Evolutionary conservation across 1,140 invertebrate genomes (phyloP).

Genomic region (Drosophila aff.): DNA sequence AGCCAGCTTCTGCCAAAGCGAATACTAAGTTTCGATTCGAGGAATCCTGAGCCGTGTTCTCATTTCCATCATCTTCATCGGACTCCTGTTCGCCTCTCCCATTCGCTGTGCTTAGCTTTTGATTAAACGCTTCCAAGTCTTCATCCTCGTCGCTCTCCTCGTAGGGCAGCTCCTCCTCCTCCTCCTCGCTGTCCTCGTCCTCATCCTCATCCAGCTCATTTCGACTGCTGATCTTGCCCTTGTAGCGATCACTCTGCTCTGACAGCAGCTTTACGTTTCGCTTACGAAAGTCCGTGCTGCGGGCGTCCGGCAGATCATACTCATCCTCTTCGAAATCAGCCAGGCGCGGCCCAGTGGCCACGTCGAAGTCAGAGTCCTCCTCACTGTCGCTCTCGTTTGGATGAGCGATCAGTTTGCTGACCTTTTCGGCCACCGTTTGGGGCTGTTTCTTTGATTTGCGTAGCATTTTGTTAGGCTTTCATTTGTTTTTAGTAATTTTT

Average conservation of each 20-base stretch:
- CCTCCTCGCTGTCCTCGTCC: constrained; percentile 21
- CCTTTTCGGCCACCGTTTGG: constrained; percentile 73
- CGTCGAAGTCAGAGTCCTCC: constrained; percentile 63
- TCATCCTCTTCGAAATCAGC: constrained; percentile 86
- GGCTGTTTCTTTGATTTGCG: constrained; percentile 66
- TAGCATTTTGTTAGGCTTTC: constrained; percentile 55
- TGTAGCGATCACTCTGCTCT: constrained; percentile 90
- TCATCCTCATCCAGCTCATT: constrained; percentile 85
- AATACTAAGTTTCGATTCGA: not conserved
- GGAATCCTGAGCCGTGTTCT: constrained; percentile 3
- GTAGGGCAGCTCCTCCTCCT: constrained; percentile 64
- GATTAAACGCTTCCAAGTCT: constrained; percentile 41
- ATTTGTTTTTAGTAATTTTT: constrained; percentile 10
- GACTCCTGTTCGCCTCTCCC: not conserved
- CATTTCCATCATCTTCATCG: constrained; percentile 50
- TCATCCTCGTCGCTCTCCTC: constrained; percentile 69
- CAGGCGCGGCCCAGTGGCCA: constrained; percentile 59
- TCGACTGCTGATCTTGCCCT: constrained; percentile 88
- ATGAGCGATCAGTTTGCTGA: constrained; percentile 61
- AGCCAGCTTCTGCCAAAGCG: not conserved
- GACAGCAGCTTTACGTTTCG: constrained; percentile 88
- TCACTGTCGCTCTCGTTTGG: constrained; percentile 69
- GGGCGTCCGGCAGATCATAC: constrained; percentile 86
- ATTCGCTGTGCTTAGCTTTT: constrained; percentile 29
- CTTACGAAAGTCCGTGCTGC: constrained; percentile 88